Base-by-base conservation (phyloP, 2,797 vertebrate genomes). In the Anguilla anguilla region DNA sequence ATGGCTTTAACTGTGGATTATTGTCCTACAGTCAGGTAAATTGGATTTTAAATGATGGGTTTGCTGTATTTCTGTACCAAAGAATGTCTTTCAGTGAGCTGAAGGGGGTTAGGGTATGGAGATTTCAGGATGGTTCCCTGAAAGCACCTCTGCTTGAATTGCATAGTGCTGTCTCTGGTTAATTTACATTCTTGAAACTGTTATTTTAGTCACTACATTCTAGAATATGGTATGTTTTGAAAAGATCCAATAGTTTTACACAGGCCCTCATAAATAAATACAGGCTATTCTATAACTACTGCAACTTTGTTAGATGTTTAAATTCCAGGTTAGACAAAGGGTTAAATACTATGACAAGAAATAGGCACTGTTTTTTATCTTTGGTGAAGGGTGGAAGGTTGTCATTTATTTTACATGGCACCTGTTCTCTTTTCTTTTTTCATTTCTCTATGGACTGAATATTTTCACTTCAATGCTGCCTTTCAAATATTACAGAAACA, bases 21-120 rank as follows among this genome's bases (percentile, higher is more conserved):
- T 83, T 89, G 67, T 46, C 86, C 77, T 81, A 49, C 83, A 89
- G 55, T 61, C 86, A 93, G 94, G 95, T 95, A 91, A 0, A 91
- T 90, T 74, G n/a, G 1, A 89, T 15, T 51, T 79, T 2, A 49
- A 82, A 53, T 13, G 53, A 0, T 53, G 51, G 3, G 82, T 86
- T 67, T 25, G 82, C 28, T 15, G 15, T 82, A 31, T 82, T 61
- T 5, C 39, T 39, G 59, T 31, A 7, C 74, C 81, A 15, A 15
- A 74, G 49, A 72, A 2, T 31, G 43, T 55, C 19, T 84, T 57
- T 25, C 28, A 6, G 28, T 55, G 83, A 84, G 51, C 3, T 84
- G n/a, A 57, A n/a, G 46, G 46, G 15, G 22, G 46, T 22, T 77
- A 35, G 43, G 22, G 6, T 49, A 11, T 51, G 22, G 46, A 6